Conservation (phyloP, 2,888 invertebrate species). For the Diarsia rubi region DNA sequence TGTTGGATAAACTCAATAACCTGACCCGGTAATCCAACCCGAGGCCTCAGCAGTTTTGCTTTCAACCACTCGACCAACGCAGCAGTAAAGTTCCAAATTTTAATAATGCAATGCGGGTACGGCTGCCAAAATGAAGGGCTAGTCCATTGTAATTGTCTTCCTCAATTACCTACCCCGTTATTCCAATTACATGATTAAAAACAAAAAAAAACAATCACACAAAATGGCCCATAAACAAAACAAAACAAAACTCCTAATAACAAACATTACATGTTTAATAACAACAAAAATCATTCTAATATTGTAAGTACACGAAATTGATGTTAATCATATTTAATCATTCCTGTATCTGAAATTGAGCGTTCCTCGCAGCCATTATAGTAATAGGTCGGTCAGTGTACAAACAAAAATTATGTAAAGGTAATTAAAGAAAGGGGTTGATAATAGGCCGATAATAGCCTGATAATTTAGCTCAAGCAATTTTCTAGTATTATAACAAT, state of each 20-base stretch:
- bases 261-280: conserved; percentile 75
- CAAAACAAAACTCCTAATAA: conserved; percentile 69
- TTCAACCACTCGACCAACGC: neutral
- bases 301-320: conserved; percentile 83
- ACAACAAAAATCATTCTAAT: conserved; percentile 82
- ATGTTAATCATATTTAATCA: conserved; percentile 85
- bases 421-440: conserved; percentile 90
- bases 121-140: neutral
- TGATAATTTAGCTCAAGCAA: conserved; percentile 87
- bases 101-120: neutral
- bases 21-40: neutral
- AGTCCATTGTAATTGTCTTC: neutral
- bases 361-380: conserved; percentile 82
- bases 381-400: conserved; percentile 84
- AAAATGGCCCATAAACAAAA: conserved; percentile 58
- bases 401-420: conserved; percentile 87
- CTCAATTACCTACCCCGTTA: neutral
- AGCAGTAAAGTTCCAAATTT: neutral
- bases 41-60: neutral
- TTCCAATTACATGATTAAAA: conserved; percentile 7
- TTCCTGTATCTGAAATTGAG: conserved; percentile 80
- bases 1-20: neutral
- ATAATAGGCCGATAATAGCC: conserved; percentile 77
- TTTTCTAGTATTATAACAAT: conserved; percentile 87
- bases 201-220: conserved; percentile 63